Conservation (phyloP, 2,888 invertebrate genomes). For the Teleogryllus oceanicus region DNA sequence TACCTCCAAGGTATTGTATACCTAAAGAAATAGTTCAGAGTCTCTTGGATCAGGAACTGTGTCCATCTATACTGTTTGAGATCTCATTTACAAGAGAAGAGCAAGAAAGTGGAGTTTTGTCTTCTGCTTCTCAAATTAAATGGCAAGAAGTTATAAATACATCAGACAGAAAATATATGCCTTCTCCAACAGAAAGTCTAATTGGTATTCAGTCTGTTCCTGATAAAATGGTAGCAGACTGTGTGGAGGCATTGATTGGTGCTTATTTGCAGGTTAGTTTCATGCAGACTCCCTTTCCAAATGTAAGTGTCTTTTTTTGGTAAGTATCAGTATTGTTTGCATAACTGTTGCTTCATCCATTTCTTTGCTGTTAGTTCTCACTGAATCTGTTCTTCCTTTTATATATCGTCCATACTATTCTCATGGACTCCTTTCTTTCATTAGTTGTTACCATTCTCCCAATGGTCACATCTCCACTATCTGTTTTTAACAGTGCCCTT, state of each 20-base stretch:
- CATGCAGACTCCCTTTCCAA: too few species aligned
- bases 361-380: too few species aligned
- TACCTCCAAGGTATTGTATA: slow-evolving; percentile 72
- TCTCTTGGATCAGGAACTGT: slow-evolving; percentile 50
- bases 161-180: slow-evolving; percentile 44
- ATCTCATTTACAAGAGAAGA: slow-evolving; percentile 51
- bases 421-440: too few species aligned
- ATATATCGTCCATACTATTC: too few species aligned
- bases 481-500: too few species aligned
- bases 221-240: slow-evolving; percentile 74
- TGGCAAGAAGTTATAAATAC: slow-evolving; percentile 46
- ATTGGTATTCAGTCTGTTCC: slow-evolving; percentile 52
- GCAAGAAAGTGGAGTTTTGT: slow-evolving; percentile 39
- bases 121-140: slow-evolving; percentile 27
- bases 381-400: too few species aligned
- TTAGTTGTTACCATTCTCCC: too few species aligned
- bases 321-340: too few species aligned
- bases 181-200: slow-evolving; percentile 48
- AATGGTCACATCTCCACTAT: too few species aligned
- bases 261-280: slow-evolving; percentile 52
- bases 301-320: too few species aligned
- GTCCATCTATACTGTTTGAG: slow-evolving; percentile 52
- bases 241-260: slow-evolving; percentile 82
- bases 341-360: too few species aligned
- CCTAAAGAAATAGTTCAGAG: slow-evolving; percentile 51